Conservation (phyloP, 2,113 vertebrate genomes). For the Ageneiosus marmoratus region DNA sequence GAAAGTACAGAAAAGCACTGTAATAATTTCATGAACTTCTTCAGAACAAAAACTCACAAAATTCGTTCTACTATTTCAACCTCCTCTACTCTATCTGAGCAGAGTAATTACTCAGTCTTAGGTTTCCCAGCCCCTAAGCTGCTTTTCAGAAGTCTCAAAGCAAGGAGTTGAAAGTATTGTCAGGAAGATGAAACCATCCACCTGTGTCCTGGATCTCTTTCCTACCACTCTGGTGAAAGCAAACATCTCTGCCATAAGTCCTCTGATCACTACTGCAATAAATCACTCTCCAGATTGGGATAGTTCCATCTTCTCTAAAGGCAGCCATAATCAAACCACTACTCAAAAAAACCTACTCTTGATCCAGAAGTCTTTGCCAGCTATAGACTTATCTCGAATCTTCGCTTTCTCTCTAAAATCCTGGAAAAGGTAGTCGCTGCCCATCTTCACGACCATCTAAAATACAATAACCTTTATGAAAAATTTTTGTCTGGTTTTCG, state of each 20-base stretch:
- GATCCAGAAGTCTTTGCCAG: too few relatives aligned
- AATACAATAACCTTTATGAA: too few relatives aligned
- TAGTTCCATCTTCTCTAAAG: neutral
- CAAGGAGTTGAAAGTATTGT: neutral
- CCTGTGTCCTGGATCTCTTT: neutral
- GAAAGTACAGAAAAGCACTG: neutral
- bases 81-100: neutral
- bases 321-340: too few relatives aligned
- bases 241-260: constrained; percentile 9
- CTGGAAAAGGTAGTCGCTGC: too few relatives aligned
- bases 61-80: neutral
- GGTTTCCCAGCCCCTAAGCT: neutral
- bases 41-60: constrained; percentile 8
- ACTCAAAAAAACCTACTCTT: too few relatives aligned
- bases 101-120: neutral
- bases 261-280: constrained; percentile 9
- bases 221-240: constrained; percentile 14
- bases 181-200: constrained; percentile 6
- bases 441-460: too few relatives aligned
- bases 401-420: too few relatives aligned
- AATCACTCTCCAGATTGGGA: neutral
- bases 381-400: too few relatives aligned
- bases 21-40: constrained; percentile 11
- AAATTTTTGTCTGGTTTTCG: too few relatives aligned
- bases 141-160: neutral